Evolutionary conservation across 2,797 vertebrate species (phyloP).

Genomic region (Pelodytes ibericus): DNA sequence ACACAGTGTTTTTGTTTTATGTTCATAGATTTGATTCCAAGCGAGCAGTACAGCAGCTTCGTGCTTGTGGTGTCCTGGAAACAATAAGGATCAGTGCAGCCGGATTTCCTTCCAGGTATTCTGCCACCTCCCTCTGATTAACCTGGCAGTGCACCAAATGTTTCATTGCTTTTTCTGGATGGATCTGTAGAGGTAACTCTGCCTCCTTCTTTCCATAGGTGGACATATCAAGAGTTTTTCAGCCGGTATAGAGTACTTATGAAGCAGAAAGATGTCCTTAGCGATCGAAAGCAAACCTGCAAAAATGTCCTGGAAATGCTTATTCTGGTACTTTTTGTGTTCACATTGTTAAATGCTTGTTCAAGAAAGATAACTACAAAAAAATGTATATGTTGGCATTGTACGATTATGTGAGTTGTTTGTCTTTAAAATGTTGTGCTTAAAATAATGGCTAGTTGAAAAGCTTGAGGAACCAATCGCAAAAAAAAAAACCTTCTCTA

Average conservation of each 20-base stretch:
- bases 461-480: too few relatives aligned
- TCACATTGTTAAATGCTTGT: too few relatives aligned
- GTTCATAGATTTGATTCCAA: constrained; percentile 89
- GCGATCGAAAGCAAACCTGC: constrained; percentile 92
- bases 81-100: constrained; percentile 97
- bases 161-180: background rate
- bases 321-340: constrained; percentile 78
- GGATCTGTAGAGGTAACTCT: background rate
- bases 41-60: constrained; percentile 94
- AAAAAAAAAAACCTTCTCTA: too few relatives aligned
- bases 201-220: constrained; percentile 73
- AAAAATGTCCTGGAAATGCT: constrained; percentile 94
- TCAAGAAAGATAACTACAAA: too few relatives aligned
- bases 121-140: background rate
- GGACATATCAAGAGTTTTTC: constrained; percentile 99
- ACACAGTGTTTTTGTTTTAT: background rate
- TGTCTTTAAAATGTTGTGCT: too few relatives aligned
- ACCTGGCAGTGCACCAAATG: background rate
- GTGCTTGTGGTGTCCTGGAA: constrained; percentile 95
- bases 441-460: too few relatives aligned
- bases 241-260: constrained; percentile 96
- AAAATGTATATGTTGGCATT: too few relatives aligned
- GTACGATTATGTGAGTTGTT: too few relatives aligned
- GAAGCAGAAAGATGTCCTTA: constrained; percentile 94
- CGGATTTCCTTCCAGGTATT: constrained; percentile 94